Evolutionary conservation across 2,797 vertebrate genomes (phyloP).

Genomic region (Choloepus didactylus): DNA sequence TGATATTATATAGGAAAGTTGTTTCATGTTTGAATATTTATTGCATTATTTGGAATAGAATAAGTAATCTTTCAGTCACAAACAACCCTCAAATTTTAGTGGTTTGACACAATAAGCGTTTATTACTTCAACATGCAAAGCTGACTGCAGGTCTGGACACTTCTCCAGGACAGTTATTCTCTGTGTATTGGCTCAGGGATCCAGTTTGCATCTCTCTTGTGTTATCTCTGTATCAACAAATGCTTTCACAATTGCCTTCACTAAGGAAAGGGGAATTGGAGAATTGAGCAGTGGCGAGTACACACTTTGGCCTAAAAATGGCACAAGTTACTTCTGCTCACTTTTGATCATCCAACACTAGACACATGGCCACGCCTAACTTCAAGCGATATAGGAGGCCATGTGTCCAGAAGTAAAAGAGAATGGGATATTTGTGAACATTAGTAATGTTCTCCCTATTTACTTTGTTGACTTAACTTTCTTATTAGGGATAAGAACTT

Average conservation of each 20-base stretch:
- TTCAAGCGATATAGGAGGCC: background rate
- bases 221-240: background rate
- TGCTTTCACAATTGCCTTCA: background rate
- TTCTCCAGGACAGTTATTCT: background rate
- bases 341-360: background rate
- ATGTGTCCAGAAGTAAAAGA: background rate
- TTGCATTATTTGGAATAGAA: background rate
- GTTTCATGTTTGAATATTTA: background rate
- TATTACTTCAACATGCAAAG: background rate
- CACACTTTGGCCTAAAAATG: background rate
- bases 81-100: background rate
- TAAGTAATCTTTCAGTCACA: background rate
- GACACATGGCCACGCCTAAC: background rate
- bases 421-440: background rate
- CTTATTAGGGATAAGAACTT: background rate
- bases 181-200: accelerated
- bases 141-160: background rate
- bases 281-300: background rate
- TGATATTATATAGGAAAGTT: background rate
- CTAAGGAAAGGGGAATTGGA: background rate
- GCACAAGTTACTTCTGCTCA: background rate
- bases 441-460: background rate
- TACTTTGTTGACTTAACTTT: background rate
- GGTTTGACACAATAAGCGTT: background rate
- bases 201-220: background rate